Evolutionary conservation across 2,888 invertebrate species (phyloP), one percentile per base, ranked within the genome.

Genomic region (Micoletzkya japonica): DNA sequence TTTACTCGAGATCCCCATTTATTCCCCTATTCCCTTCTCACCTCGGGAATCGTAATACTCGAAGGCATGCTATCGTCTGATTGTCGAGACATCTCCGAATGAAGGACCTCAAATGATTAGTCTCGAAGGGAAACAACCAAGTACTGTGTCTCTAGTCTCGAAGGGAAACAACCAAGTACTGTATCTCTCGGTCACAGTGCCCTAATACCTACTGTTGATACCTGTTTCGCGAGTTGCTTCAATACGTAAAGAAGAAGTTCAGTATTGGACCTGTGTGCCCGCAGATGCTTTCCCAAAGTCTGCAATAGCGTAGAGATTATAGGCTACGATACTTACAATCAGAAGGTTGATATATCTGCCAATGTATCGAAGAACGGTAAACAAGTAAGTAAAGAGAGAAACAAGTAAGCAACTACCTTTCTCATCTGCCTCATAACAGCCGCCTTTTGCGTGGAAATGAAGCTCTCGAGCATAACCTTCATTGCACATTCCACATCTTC

Each of bases 401-500:
- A 4, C 24, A 37, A 26, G 58, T 30, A 1, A 64, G 6, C 32
- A 2, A 24, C 80, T 87, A 93, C 93, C 89, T 91, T 91, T 88
- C 91, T 90, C 94, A 99, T 99, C 60, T 92, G 90, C 80, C 93
- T 91, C 94, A 95, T 97, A 36, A 98, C 93, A 84, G 94, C 93
- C 89, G 93, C 96, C 87, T 98, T 99, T 88, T 99, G 98, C 0
- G 98, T 96, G 80, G 94, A 93, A 69, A 99, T 93, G 88, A 99
- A 99, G 86, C 95, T 95, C 87, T 99, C 97, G 70, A 99, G 89
- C 91, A 95, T 93, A 89, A 95, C 93, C 70, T 95, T 89, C 74
- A 97, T 95, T 37, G 98, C 95, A 90, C 96, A 92, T 87, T 95
- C 95, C 14, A 99, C 94, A 87, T 99, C 98, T 73, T 92, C 92